phyloP scores from a whole-genome alignment of 2,797 vertebrate species.

The Eulemur coronatus region DNA sequence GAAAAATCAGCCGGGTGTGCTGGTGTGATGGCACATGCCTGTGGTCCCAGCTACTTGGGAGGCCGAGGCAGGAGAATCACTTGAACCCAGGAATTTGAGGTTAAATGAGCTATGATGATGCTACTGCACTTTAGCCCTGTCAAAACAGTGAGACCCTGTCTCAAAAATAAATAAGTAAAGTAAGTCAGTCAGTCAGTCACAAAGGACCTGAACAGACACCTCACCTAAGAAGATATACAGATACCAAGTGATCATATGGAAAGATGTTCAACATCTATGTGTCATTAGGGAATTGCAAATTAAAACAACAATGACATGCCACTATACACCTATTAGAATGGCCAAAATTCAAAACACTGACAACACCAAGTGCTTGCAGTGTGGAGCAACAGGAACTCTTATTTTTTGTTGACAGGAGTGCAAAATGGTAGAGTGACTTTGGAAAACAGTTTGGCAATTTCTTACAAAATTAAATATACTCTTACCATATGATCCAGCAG shows the following conservation, averaged over 20 bases:
- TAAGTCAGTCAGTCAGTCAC: too few relatives aligned
- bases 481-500: not conserved
- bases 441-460: not conserved
- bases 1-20: not conserved
- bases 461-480: not conserved
- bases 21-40: not conserved
- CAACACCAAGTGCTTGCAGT: not conserved
- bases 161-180: too few relatives aligned
- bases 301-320: not conserved
- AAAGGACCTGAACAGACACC: not conserved
- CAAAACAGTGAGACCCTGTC: not conserved
- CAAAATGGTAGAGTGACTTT: not conserved
- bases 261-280: not conserved
- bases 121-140: not conserved
- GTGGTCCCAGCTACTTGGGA: not conserved
- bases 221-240: not conserved
- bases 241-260: not conserved
- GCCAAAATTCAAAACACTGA: not conserved
- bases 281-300: not conserved
- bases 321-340: not conserved
- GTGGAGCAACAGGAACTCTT: not conserved
- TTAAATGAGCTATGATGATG: not conserved
- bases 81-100: not conserved
- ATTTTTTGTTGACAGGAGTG: not conserved
- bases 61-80: not conserved